Evolutionary conservation across 2,113 vertebrate genomes (phyloP).

Genomic region (Smithornis capensis): DNA sequence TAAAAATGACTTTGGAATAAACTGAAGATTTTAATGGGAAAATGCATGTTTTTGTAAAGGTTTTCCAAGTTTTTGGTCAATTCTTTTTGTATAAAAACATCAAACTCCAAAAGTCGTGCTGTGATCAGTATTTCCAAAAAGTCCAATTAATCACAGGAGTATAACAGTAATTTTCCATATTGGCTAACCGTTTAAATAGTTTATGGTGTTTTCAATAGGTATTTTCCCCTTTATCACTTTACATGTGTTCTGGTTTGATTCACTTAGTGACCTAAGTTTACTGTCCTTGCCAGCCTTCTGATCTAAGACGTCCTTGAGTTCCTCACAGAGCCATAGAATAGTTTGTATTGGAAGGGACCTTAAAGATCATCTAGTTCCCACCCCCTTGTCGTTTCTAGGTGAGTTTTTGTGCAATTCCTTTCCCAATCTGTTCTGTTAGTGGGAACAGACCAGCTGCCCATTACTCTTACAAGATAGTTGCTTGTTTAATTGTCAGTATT

Average conservation of each 20-base stretch:
- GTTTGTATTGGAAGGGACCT: background rate
- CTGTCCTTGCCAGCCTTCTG: background rate
- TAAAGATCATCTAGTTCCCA: background rate
- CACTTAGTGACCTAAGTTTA: background rate
- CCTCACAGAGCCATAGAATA: background rate
- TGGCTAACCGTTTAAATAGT: background rate
- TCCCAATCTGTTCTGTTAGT: background rate
- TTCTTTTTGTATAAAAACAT: background rate
- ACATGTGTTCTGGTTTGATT: background rate
- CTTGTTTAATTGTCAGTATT: background rate
- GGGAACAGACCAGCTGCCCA: background rate
- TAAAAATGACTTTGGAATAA: conserved; percentile 23
- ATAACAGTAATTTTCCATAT: background rate
- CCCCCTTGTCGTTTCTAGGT: rapidly evolving
- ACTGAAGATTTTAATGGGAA: background rate
- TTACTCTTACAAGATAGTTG: background rate
- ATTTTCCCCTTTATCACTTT: background rate
- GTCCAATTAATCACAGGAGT: background rate
- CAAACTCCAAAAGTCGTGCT: background rate
- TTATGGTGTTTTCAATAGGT: background rate
- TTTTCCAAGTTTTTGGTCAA: background rate
- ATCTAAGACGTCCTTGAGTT: background rate
- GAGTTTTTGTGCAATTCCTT: background rate
- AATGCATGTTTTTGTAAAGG: background rate
- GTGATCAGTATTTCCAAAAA: background rate